A percentile compares a stretch with the other conserved stretches of the same genome.
Conservation (phyloP, 92 coral and sea anemone genomes). For the Pocillopora grandis region DNA sequence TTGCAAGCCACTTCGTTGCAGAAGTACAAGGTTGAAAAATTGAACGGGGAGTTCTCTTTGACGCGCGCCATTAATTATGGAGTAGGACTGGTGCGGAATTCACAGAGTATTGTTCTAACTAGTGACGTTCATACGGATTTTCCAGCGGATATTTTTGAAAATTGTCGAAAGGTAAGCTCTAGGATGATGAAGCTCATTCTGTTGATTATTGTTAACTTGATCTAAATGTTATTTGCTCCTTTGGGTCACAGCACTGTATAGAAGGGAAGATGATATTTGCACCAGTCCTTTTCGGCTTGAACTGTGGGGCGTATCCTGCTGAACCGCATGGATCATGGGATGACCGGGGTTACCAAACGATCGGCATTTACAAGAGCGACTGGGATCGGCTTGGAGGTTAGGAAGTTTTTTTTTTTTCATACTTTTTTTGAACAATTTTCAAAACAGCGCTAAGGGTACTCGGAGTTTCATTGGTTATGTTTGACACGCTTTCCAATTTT, state of each 20-base stretch:
- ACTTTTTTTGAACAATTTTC: not conserved
- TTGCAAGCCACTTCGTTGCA: constrained; percentile 29
- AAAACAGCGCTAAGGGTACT: too few relatives aligned
- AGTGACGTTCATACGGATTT: constrained; percentile 71
- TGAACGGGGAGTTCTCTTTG: constrained; percentile 58
- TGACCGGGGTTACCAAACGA: constrained; percentile 69
- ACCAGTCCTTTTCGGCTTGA: constrained; percentile 60
- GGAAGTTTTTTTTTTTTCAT: not conserved
- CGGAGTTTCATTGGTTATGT: too few relatives aligned
- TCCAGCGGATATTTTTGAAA: constrained; percentile 72
- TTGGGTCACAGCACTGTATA: constrained; percentile 54
- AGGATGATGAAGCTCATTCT: not conserved
- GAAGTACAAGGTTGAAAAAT: constrained; percentile 37
- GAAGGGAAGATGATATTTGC: constrained; percentile 63
- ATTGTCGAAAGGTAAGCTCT: constrained; percentile 64
- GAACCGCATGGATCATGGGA: constrained; percentile 61
- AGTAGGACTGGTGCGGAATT: constrained; percentile 51
- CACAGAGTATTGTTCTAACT: constrained; percentile 54
- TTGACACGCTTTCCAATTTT: too few relatives aligned
- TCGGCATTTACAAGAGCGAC: constrained; percentile 73
- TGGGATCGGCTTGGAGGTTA: constrained; percentile 75
- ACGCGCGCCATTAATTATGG: constrained; percentile 79
- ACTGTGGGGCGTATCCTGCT: constrained; percentile 68
- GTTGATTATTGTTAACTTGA: not conserved
- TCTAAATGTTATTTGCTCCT: not conserved